Base-by-base conservation (phyloP, 1,140 invertebrate genomes). In the Radopholus similis region DNA sequence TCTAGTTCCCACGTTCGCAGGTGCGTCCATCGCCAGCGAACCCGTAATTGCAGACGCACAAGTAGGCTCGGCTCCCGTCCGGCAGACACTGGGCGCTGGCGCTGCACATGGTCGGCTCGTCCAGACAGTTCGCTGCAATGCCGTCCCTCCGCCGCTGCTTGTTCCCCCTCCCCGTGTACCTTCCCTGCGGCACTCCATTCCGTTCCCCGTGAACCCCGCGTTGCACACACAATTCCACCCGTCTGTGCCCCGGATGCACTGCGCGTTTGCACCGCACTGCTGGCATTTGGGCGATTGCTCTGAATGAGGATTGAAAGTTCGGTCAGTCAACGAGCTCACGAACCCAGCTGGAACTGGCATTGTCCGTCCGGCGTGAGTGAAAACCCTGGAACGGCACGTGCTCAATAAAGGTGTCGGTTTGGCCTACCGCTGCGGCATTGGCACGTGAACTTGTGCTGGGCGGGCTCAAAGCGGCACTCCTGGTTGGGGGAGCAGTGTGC, bases 11-110 rank as follows among this genome's bases (percentile, higher is more conserved):
- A 80, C 78, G 77, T 49, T 68, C 68, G 71, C 85, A 86, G 5
- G 64, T 67, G 8, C 55, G 68, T 56, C 85, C 85, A 77, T 86
- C 83, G 42, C 85, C 85, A 32, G 78, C 71, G 69, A 78, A 86
- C 23, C 83, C 82, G 30, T 77, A 75, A 55, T 83, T 82, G 69
- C 86, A 86, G 8, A 83, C 75, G 77, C 85, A 86, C 5, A 84
- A 77, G 68, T 82, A 81, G 30, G 23, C 15, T 13, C 67, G 64
- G 4, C 66, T 82, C 13, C 64, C 67, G 67, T 83, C 83, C 51
- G 75, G 82, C 6, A 83, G 66, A 73, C 84, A 85, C 30, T 82
- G 73, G 2, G 84, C 83, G 69, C 84, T 78, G 2, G 56, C 23
- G 66, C 83, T 78, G 68, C 84, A 85, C 26, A 82, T 40, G 8